Conservation (phyloP, 2,888 invertebrate genomes). For the Entomobrya proxima region DNA sequence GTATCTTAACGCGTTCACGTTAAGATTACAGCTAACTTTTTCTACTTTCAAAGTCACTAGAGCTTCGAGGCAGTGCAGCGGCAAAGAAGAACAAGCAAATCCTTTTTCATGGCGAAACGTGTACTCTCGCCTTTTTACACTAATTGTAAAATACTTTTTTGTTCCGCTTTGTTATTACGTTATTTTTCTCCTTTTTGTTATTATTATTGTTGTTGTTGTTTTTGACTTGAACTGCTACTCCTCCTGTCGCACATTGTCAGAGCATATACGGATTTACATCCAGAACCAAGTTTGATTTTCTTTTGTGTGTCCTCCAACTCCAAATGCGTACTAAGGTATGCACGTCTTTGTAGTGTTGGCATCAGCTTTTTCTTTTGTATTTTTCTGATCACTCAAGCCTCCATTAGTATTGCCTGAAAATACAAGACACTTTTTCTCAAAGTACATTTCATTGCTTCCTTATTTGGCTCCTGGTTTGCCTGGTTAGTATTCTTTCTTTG, state of each 20-base stretch:
- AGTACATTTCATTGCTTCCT: conserved; percentile 37
- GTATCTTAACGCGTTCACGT: conserved; percentile 23
- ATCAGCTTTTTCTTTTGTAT: conserved; percentile 18
- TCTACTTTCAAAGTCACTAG: neutral
- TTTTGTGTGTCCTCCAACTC: neutral
- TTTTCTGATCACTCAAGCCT: neutral
- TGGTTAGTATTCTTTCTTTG: conserved; percentile 10
- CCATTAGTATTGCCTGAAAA: neutral
- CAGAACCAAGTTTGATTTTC: conserved; percentile 8
- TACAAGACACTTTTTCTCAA: neutral
- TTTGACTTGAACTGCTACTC: conserved; percentile 31
- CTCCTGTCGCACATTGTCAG: conserved; percentile 44
- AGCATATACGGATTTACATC: neutral
- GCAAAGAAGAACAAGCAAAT: conserved; percentile 33
- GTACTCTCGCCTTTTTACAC: conserved; percentile 28
- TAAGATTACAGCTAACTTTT: conserved; percentile 21
- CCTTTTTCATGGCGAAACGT: conserved; percentile 4
- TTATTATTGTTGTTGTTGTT: conserved; percentile 33
- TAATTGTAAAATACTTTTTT: conserved; percentile 47
- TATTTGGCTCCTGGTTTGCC: conserved; percentile 46
- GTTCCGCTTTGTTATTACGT: conserved; percentile 34
- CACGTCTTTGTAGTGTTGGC: neutral
- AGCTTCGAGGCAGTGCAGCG: neutral
- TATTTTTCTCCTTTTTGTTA: conserved; percentile 37
- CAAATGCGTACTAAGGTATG: neutral